Evolutionary conservation across 2,888 invertebrate species (phyloP), one percentile per base, ranked within the genome.

Genomic region (Volucella zonaria): DNA sequence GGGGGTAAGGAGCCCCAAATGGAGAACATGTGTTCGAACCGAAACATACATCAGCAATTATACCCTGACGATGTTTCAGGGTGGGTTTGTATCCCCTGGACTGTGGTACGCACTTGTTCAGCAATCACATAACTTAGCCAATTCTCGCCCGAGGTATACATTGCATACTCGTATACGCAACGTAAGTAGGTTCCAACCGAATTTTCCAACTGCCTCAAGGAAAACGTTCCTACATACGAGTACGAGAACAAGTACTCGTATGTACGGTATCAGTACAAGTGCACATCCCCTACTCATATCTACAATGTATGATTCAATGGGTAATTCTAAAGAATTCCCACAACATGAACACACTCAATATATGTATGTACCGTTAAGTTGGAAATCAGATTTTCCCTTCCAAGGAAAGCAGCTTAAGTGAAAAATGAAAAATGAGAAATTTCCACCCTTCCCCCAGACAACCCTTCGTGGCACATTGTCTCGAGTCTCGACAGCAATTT

Each of bases 91-190:
- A 61, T 43, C 51, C 14, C 81, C 56, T 49, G n/a, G 8, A 31
- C 31, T 42, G 42, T 59, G 68, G 51, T 73, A 73, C 54, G 67
- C 56, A 74, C 52, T 75, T 76, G 81, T 71, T 66, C 47, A 49
- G 52, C 68, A 74, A 74, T 75, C 62, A 80, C 51, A 79, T 75
- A 80, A 75, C 70, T 80, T 68, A 64, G 64, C 49, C 75, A 75
- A 75, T 75, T 75, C 40, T 58, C 64, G 68, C 75, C 68, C 14
- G 18, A 75, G 70, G 81, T 66, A 58, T 54, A 68, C 61, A 75
- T 58, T 61, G 71, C 52, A 66, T 82, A 31, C 18, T 23, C 18
- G 15, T 15, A 62, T 66, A 73, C 67, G 59, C 38, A 67, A 23
- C 54, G 62, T 47, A 40, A 31, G 31, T 31, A 31, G 31, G 31